These are phyloP conservation scores for Campopleginae sp. DNA, from an alignment of 2,888 invertebrate species.

Conservation along the genomic window DNA sequence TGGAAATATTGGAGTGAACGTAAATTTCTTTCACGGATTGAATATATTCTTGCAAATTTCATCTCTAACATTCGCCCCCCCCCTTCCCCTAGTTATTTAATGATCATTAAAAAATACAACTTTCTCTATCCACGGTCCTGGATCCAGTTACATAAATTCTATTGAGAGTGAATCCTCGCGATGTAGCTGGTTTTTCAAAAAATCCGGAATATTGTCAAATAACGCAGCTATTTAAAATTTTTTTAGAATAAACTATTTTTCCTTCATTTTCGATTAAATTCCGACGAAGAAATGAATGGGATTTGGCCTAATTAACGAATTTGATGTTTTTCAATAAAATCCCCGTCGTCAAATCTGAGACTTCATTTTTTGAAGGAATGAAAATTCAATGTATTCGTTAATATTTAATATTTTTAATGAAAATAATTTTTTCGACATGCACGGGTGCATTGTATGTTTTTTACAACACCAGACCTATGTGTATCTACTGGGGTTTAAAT, in stretches of 20 bases:
- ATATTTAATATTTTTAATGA: no score
- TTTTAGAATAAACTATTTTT: neutral
- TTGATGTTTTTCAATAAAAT: no score
- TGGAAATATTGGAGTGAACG: constrained; percentile 1
- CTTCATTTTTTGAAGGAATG: no score
- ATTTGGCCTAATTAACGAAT: no score
- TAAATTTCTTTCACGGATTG: constrained; percentile 21
- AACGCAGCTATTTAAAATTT: neutral
- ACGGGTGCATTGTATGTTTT: no score
- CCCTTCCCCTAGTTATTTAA: neutral
- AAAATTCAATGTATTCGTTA: no score
- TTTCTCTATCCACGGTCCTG: neutral
- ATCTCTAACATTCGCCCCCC: constrained; percentile 47
- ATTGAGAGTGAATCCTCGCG: neutral
- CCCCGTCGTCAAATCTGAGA: no score
- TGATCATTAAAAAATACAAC: neutral
- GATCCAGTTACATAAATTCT: constrained; percentile 32
- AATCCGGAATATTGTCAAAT: neutral
- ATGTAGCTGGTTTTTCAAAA: neutral
- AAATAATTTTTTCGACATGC: no score
- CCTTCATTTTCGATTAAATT: neutral
- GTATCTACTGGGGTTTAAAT: no score
- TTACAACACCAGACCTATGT: no score
- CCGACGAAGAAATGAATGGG: no score
- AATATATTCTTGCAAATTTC: constrained; percentile 39